Conservation (phyloP, 2,113 vertebrate genomes). For the Sinocyclocheilus anophthalmus region DNA sequence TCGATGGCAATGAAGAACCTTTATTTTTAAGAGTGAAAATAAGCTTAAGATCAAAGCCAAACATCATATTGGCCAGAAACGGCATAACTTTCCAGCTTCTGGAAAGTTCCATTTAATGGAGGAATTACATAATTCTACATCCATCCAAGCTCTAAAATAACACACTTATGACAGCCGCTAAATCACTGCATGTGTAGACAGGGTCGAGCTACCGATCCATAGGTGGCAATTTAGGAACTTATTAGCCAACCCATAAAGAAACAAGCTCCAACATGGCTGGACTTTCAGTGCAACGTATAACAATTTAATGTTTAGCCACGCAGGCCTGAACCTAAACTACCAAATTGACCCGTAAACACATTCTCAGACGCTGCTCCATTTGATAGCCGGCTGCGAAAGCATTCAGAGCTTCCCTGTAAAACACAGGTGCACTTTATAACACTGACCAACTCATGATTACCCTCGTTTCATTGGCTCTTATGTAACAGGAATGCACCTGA, state of each 20-base stretch:
- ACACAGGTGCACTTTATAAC: neutral
- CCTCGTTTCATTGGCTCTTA: neutral
- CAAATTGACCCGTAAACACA: constrained; percentile 23
- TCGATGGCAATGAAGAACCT: neutral
- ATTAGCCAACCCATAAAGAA: neutral
- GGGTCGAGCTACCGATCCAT: constrained; percentile 21
- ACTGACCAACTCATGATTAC: neutral
- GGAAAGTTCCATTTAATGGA: neutral
- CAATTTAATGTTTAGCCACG: constrained; percentile 47
- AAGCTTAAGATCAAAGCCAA: constrained; percentile 28
- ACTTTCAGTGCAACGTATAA: constrained; percentile 3
- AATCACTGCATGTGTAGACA: constrained; percentile 36
- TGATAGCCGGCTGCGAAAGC: neutral
- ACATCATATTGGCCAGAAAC: constrained; percentile 35
- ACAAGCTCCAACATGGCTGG: neutral
- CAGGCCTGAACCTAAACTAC: constrained; percentile 2
- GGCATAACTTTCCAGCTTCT: constrained; percentile 14
- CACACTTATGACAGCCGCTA: constrained; percentile 3
- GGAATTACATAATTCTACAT: constrained; percentile 31
- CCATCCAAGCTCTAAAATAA: constrained; percentile 4
- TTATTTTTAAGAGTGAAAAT: neutral
- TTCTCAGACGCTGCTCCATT: neutral
- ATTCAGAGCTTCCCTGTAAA: constrained; percentile 10
- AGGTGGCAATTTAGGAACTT: neutral
- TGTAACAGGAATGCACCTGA: neutral